A percentile compares a stretch with the other conserved stretches of the same genome.
Conservation (phyloP, 2,888 invertebrate genomes). For the Alcis repandata region DNA sequence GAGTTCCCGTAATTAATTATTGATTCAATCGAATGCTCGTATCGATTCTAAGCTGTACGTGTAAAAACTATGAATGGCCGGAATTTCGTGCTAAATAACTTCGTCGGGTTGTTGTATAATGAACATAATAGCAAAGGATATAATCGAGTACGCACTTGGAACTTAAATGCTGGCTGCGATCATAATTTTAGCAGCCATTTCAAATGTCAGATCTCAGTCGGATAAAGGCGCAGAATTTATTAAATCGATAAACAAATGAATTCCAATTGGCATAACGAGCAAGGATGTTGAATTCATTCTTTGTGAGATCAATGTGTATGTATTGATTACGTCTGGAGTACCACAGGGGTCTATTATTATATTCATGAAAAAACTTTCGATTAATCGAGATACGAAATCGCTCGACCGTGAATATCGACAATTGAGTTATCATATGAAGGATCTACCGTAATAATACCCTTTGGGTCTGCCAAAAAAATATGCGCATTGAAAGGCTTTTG, state of each 20-base stretch:
- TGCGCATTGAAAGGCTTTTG: constrained; percentile 57
- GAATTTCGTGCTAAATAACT: constrained; percentile 56
- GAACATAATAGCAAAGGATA: constrained; percentile 18
- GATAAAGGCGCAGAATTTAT: constrained; percentile 30
- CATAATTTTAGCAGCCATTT: constrained; percentile 26
- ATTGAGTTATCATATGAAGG: constrained; percentile 56
- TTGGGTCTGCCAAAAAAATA: constrained; percentile 61
- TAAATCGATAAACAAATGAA: constrained; percentile 39
- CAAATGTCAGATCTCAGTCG: constrained; percentile 28
- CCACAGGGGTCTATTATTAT: constrained; percentile 41
- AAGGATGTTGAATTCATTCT: constrained; percentile 30
- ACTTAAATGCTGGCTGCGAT: constrained; percentile 5
- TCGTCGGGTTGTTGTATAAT: constrained; percentile 40
- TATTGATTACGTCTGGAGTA: constrained; percentile 35
- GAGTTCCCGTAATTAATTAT: constrained; percentile 71
- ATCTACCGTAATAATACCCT: constrained; percentile 67
- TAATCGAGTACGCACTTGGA: constrained; percentile 2
- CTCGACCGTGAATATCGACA: constrained; percentile 55
- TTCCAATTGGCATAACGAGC: constrained; percentile 33
- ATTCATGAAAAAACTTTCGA: constrained; percentile 45
- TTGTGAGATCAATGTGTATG: constrained; percentile 23
- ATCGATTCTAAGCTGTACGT: constrained; percentile 65
- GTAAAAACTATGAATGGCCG: constrained; percentile 62
- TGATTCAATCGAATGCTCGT: constrained; percentile 63
- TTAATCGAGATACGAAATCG: constrained; percentile 48